Conservation (phyloP, 2,113 vertebrate species). For the Rhinolophus sinicus region DNA sequence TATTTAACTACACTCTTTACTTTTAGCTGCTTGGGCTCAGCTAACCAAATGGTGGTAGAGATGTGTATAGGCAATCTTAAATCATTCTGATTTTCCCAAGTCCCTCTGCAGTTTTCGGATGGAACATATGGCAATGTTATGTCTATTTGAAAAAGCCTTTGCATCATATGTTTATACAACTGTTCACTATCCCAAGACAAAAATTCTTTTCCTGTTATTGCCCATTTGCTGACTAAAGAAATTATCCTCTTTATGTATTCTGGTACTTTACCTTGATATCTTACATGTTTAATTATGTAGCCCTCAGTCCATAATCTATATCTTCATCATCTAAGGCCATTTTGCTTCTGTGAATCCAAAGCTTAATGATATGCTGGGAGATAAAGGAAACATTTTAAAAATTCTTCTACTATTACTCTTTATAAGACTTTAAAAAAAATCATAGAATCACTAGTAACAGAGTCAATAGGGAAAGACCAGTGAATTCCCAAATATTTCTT, state of each 20-base stretch:
- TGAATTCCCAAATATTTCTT: slow-evolving; percentile 59
- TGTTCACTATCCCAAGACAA: slow-evolving; percentile 90
- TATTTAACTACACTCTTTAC: slow-evolving; percentile 82
- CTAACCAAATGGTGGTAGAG: slow-evolving; percentile 85
- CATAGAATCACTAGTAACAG: slow-evolving; percentile 44
- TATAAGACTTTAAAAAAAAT: neutral
- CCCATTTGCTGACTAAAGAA: slow-evolving; percentile 91
- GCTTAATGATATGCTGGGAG: slow-evolving; percentile 64
- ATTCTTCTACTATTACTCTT: slow-evolving; percentile 60
- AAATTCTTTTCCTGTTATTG: slow-evolving; percentile 91
- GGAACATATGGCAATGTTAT: slow-evolving; percentile 90
- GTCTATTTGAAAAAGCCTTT: slow-evolving; percentile 91
- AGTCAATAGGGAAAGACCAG: slow-evolving; percentile 51
- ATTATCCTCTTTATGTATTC: slow-evolving; percentile 91
- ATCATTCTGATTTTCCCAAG: slow-evolving; percentile 89
- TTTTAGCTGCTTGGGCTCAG: slow-evolving; percentile 83
- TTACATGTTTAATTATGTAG: slow-evolving; percentile 89
- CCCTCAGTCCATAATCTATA: slow-evolving; percentile 85
- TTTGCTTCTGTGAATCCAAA: slow-evolving; percentile 72
- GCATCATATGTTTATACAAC: slow-evolving; percentile 92
- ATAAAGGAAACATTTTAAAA: slow-evolving; percentile 60
- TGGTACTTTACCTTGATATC: slow-evolving; percentile 90
- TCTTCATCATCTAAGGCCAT: slow-evolving; percentile 71
- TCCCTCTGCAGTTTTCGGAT: slow-evolving; percentile 87
- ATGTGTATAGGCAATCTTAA: slow-evolving; percentile 85